Evolutionary conservation across 2,888 invertebrate species (phyloP).

Genomic region (Ophraella communa): DNA sequence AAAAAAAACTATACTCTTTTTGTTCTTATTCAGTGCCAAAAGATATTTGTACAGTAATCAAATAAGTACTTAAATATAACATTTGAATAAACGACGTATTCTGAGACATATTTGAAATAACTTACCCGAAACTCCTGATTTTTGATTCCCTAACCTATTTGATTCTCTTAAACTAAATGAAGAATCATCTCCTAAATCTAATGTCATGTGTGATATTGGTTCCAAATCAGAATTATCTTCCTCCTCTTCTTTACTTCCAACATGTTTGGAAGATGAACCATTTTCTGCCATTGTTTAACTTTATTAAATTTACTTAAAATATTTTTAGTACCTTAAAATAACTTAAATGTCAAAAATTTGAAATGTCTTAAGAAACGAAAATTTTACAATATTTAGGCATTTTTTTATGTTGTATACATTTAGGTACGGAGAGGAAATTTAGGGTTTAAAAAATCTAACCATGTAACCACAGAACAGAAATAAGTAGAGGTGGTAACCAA

Average conservation of each 20-base stretch:
- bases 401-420: not conserved
- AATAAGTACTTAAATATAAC: too few relatives aligned
- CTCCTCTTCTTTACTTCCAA: constrained; percentile 33
- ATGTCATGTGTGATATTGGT: constrained; percentile 40
- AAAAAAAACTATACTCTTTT: too few relatives aligned
- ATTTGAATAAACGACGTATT: too few relatives aligned
- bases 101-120: not conserved
- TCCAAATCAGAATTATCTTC: constrained; percentile 41
- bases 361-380: not conserved
- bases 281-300: constrained; percentile 39
- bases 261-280: constrained; percentile 35
- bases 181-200: constrained; percentile 51
- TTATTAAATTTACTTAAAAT: constrained; percentile 25
- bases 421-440: too few relatives aligned
- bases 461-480: too few relatives aligned
- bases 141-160: constrained; percentile 49
- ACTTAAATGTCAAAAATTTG: constrained; percentile 16
- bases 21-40: too few relatives aligned
- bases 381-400: not conserved
- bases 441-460: too few relatives aligned
- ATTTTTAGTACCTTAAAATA: constrained; percentile 23
- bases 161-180: constrained; percentile 40
- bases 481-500: too few relatives aligned
- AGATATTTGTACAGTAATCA: too few relatives aligned
- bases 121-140: constrained; percentile 42